phyloP scores from a whole-genome alignment of 2,113 vertebrate genomes.

The Erythrocercus mccallii region DNA sequence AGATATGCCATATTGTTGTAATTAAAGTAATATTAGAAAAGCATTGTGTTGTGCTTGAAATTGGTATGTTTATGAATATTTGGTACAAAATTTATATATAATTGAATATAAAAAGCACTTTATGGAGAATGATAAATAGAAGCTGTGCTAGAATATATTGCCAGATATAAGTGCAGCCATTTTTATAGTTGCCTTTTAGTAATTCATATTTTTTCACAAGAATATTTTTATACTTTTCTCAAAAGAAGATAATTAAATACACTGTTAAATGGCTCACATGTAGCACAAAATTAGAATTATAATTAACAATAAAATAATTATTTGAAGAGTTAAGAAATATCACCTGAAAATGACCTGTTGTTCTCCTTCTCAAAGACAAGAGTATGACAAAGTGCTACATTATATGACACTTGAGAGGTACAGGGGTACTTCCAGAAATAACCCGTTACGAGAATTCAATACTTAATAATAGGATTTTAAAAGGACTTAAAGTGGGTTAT shows the following conservation, averaged over 20 bases:
- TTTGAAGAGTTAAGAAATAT: not conserved
- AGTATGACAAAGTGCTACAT: not conserved
- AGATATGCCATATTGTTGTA: not conserved
- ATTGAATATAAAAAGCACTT: not conserved
- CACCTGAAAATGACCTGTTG: not conserved
- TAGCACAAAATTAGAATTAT: not conserved
- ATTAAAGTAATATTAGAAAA: not conserved
- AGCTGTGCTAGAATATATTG: not conserved
- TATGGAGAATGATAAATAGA: not conserved
- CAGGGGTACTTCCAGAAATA: not conserved
- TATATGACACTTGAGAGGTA: not conserved
- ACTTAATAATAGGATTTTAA: not conserved
- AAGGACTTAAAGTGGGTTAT: not conserved
- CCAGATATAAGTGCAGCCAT: not conserved
- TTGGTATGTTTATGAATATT: not conserved
- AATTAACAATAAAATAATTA: not conserved
- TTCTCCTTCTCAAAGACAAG: not conserved
- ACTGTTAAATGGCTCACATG: not conserved
- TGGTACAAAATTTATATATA: not conserved
- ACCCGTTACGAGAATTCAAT: not conserved
- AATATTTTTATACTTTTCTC: not conserved
- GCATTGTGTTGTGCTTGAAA: not conserved
- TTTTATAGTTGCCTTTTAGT: not conserved
- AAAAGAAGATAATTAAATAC: not conserved
- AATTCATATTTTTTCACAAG: not conserved